phyloP scores from a whole-genome alignment of 2,888 invertebrate species.

The Punctoribates punctum region DNA sequence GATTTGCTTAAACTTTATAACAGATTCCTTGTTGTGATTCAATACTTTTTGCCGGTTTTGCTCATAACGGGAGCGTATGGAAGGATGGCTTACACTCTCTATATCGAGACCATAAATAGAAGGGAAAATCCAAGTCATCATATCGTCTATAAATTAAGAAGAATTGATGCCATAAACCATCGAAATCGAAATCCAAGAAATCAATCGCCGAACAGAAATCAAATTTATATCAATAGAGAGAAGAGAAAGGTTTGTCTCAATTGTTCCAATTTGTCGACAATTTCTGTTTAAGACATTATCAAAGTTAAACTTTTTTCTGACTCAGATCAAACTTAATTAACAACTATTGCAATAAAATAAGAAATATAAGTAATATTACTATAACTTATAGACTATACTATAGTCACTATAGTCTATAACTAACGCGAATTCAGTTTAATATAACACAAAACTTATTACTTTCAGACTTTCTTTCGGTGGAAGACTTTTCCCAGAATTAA shows the following conservation, averaged over 20 bases:
- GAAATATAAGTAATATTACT: no score
- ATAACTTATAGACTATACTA: no score
- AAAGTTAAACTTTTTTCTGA: no score
- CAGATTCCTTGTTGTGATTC: constrained; percentile 54
- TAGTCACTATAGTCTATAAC: no score
- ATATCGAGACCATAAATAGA: not conserved
- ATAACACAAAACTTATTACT: no score
- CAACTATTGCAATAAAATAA: no score
- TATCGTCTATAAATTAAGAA: constrained; percentile 13
- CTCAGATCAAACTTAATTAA: no score
- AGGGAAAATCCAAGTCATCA: not conserved
- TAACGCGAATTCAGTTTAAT: no score
- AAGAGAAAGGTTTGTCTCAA: constrained; percentile 32
- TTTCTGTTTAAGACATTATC: no score
- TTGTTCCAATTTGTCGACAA: no score
- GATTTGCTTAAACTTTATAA: constrained; percentile 51
- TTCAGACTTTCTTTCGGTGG: no score
- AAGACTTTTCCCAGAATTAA: no score
- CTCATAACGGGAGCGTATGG: constrained; percentile 78
- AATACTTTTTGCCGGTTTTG: constrained; percentile 72
- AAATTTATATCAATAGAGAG: constrained; percentile 22
- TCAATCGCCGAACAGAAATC: constrained; percentile 10
- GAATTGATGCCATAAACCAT: constrained; percentile 27
- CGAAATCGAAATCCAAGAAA: not conserved
- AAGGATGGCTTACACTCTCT: constrained; percentile 69